Conservation (phyloP, 2,113 vertebrate genomes). For the Amazona guildingii region DNA sequence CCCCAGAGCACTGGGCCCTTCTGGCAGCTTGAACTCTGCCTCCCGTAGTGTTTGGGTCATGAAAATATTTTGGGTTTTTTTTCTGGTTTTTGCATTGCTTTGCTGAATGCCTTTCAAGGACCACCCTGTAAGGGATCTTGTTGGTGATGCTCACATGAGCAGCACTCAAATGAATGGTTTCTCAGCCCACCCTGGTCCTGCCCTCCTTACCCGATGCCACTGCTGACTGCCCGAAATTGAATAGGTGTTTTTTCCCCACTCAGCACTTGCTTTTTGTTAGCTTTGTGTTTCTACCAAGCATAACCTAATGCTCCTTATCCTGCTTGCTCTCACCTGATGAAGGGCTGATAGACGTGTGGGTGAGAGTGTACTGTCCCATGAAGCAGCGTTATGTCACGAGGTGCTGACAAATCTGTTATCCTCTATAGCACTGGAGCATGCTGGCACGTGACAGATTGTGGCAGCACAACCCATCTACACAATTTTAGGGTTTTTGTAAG, state of each 20-base stretch:
- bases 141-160: neutral
- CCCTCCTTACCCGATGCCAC: fast-evolving
- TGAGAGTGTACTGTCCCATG: neutral
- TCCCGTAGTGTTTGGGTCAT: neutral
- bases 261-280: neutral
- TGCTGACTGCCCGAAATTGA: neutral
- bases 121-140: neutral
- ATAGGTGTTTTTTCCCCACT: neutral
- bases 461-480: neutral
- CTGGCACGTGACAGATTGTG: neutral
- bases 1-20: neutral
- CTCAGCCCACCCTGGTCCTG: neutral
- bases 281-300: neutral
- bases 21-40: neutral
- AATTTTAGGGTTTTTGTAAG: neutral
- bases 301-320: neutral
- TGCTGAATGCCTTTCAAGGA: neutral
- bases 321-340: neutral
- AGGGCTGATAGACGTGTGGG: neutral
- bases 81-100: neutral
- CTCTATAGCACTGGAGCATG: neutral
- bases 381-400: neutral
- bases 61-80: neutral
- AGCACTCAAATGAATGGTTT: fast-evolving
- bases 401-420: conserved; percentile 5